phyloP scores from a whole-genome alignment of 2,797 vertebrate species.

The Tapera naevia region DNA sequence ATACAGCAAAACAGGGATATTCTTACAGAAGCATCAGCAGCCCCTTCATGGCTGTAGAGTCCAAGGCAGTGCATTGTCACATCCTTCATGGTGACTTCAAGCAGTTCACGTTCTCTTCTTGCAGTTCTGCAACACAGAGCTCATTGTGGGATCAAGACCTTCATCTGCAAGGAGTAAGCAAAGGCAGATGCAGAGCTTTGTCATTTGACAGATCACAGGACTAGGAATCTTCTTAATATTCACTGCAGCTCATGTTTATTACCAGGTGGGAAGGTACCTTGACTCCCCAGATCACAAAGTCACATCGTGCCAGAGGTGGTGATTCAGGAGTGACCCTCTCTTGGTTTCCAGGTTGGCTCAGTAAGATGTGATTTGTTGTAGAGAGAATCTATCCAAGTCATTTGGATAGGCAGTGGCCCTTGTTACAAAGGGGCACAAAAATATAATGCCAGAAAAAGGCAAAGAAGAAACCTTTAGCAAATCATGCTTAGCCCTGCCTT shows the following conservation, averaged over 20 bases:
- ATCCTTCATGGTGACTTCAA: neutral
- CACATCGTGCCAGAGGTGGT: neutral
- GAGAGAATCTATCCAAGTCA: neutral
- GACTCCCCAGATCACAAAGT: neutral
- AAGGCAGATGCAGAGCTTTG: neutral
- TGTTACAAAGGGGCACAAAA: neutral
- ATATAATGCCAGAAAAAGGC: neutral
- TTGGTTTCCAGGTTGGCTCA: slow-evolving; percentile 1
- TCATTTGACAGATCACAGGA: rapidly evolving
- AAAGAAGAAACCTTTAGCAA: neutral
- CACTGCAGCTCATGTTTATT: neutral
- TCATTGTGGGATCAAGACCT: neutral
- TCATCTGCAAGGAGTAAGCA: neutral
- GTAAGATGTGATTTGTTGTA: slow-evolving; percentile 27
- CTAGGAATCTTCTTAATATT: neutral
- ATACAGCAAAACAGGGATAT: neutral
- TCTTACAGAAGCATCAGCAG: neutral
- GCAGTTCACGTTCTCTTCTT: neutral
- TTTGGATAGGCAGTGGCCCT: neutral
- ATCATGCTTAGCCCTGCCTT: slow-evolving; percentile 3
- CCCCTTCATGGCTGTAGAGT: neutral
- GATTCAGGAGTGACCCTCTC: neutral
- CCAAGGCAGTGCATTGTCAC: neutral
- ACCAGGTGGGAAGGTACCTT: neutral
- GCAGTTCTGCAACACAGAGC: neutral